Evolutionary conservation across 2,113 vertebrate genomes (phyloP).

Genomic region (Pluvianellus socialis): DNA sequence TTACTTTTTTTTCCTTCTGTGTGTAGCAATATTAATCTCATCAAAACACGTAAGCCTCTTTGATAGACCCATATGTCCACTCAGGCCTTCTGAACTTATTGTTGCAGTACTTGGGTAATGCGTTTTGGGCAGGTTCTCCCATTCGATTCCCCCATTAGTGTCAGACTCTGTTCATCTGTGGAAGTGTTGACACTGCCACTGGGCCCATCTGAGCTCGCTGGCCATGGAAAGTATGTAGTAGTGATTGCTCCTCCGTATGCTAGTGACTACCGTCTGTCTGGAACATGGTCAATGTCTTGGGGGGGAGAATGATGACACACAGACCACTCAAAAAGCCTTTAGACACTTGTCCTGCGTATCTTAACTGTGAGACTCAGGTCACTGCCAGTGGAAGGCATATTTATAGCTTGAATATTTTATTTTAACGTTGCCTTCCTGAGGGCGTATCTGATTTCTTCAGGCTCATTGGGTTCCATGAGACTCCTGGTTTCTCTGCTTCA

Average conservation of each 20-base stretch:
- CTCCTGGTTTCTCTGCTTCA: neutral
- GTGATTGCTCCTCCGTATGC: rapidly evolving
- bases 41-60: neutral
- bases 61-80: neutral
- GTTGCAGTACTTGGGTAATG: neutral
- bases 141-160: rapidly evolving
- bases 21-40: neutral
- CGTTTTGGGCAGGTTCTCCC: neutral
- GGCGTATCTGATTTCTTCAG: neutral
- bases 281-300: neutral
- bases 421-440: neutral
- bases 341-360: neutral
- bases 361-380: neutral
- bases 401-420: neutral
- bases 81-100: neutral
- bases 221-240: rapidly evolving
- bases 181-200: neutral
- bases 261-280: neutral
- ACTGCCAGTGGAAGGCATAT: neutral
- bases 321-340: neutral
- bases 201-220: neutral
- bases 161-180: rapidly evolving
- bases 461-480: neutral
- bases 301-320: too few species aligned
- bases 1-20: neutral